phyloP scores from a whole-genome alignment of 2,797 vertebrate genomes.

The Premnoplex brunnescens region DNA sequence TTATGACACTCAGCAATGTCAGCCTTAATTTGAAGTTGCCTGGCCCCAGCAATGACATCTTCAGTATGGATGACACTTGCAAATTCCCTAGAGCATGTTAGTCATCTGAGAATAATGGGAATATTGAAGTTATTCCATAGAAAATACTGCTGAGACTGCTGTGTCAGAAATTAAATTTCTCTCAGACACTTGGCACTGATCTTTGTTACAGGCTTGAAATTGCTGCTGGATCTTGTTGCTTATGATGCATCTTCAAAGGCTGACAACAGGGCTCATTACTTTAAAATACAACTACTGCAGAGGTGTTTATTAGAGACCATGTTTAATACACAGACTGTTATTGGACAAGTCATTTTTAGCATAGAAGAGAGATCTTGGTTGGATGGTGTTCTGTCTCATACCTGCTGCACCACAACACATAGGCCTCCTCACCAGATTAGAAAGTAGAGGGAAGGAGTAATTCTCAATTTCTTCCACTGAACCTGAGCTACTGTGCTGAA shows the following conservation, averaged over 20 bases:
- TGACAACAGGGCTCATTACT: background rate
- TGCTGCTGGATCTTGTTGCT: background rate
- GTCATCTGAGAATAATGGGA: background rate
- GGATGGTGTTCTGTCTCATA: background rate
- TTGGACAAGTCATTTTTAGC: background rate
- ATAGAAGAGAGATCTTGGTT: background rate
- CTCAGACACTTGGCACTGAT: background rate
- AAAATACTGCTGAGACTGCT: background rate
- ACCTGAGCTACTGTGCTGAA: background rate
- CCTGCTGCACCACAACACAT: rapidly evolving
- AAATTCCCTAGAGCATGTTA: background rate
- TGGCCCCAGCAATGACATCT: background rate
- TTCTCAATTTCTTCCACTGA: background rate
- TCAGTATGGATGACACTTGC: background rate
- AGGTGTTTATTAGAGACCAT: background rate
- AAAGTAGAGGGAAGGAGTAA: background rate
- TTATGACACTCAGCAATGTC: background rate
- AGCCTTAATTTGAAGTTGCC: background rate
- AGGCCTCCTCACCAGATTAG: background rate
- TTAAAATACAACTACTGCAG: background rate
- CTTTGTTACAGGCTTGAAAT: background rate
- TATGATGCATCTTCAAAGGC: background rate
- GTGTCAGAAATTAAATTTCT: background rate
- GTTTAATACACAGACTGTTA: background rate
- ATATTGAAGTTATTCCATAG: background rate